Conservation (phyloP, 2,797 vertebrate species). For the Chelidonichthys spinosus region DNA sequence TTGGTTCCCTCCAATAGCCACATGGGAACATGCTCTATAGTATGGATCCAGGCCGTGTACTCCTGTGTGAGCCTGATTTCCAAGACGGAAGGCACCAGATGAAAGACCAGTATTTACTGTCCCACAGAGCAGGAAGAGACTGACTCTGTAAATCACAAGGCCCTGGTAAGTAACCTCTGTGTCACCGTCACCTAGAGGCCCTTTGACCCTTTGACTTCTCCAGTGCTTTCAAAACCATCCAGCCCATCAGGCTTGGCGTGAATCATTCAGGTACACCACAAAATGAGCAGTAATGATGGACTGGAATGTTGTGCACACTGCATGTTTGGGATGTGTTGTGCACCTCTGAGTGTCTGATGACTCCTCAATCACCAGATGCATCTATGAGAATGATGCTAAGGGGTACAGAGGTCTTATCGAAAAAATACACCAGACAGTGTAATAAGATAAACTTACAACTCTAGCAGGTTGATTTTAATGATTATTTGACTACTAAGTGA, state of each 20-base stretch:
- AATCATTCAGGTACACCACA: slow-evolving; percentile 8
- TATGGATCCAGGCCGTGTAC: neutral
- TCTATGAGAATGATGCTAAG: neutral
- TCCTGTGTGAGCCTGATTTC: neutral
- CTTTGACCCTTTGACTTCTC: slow-evolving; percentile 14
- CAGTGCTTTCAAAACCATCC: slow-evolving; percentile 2
- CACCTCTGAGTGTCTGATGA: slow-evolving; percentile 4
- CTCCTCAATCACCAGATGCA: neutral
- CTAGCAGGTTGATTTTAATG: neutral
- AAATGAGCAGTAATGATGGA: slow-evolving; percentile 12
- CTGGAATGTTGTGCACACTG: neutral
- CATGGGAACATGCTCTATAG: neutral
- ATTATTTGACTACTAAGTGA: neutral
- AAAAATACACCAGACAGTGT: neutral
- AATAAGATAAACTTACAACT: slow-evolving; percentile 5
- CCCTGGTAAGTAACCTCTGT: neutral
- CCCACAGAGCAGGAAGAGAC: neutral
- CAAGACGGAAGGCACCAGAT: neutral
- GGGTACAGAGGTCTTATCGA: neutral
- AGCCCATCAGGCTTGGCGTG: slow-evolving; percentile 1
- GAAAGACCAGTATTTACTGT: neutral
- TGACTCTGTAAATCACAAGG: neutral
- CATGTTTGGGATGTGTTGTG: neutral
- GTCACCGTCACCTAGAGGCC: neutral
- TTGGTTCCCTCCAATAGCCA: neutral